A percentile compares a stretch with the other conserved stretches of the same genome.
These are phyloP conservation scores for Siniperca chuatsi DNA, from an alignment of 2,113 vertebrate genomes.

Conservation along the genomic window DNA sequence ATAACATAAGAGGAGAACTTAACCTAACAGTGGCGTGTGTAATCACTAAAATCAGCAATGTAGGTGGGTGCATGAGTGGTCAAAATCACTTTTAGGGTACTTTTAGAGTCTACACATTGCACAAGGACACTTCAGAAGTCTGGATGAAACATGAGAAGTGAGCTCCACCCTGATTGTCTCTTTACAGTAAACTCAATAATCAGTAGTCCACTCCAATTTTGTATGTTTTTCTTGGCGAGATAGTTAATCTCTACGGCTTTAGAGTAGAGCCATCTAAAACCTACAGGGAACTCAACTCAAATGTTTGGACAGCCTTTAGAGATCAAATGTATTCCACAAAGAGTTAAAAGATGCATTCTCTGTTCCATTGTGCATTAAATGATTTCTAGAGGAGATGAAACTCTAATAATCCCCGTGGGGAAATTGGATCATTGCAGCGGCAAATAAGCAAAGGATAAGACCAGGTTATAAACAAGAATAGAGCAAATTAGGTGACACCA, in stretches of 20 bases:
- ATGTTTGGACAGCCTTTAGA: neutral
- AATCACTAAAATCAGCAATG: no score
- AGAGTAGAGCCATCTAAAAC: neutral
- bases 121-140: neutral
- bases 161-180: neutral
- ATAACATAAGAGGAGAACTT: no score
- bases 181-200: neutral
- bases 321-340: conserved; percentile 16
- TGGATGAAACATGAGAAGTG: neutral
- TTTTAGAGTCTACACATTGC: neutral
- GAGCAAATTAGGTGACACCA: conserved; percentile 4
- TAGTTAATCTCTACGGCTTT: neutral
- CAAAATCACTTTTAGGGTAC: neutral
- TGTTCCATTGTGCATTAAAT: conserved; percentile 70
- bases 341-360: conserved; percentile 51
- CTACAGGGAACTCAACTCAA: neutral
- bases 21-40: no score
- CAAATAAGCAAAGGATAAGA: conserved; percentile 56
- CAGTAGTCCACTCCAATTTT: neutral
- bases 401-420: conserved; percentile 60
- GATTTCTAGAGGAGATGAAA: conserved; percentile 60
- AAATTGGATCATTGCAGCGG: conserved; percentile 55
- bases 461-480: conserved; percentile 56
- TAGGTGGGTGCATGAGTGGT: neutral
- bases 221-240: neutral